These are phyloP conservation scores for Pachyuromys duprasi DNA, from an alignment of 2,797 vertebrate species.

Conservation along the genomic window DNA sequence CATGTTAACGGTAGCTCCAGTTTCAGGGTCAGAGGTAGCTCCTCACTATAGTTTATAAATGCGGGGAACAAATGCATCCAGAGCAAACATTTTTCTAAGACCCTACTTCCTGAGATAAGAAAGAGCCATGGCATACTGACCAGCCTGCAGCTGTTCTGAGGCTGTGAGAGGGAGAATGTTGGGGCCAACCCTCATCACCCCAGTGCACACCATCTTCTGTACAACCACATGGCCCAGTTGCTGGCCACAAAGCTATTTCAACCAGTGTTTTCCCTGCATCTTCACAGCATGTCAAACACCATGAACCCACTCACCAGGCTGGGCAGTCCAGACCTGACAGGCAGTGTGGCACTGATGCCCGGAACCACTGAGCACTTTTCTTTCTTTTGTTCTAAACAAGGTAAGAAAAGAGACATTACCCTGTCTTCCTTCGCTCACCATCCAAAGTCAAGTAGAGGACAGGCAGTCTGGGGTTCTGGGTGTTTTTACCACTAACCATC, in stretches of 20 bases:
- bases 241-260: neutral
- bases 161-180: neutral
- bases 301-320: neutral
- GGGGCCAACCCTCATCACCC: accelerated
- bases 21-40: neutral
- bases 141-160: neutral
- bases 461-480: neutral
- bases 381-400: slow-evolving; percentile 8
- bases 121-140: neutral
- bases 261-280: neutral
- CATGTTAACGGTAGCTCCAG: neutral
- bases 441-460: neutral
- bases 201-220: accelerated
- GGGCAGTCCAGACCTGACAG: neutral
- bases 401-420: neutral
- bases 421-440: neutral
- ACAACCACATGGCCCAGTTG: neutral
- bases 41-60: neutral
- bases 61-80: neutral
- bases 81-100: neutral
- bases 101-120: neutral
- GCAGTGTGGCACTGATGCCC: neutral
- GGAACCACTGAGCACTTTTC: neutral
- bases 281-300: accelerated
- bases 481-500: neutral